phyloP scores from a whole-genome alignment of 23 tunicate genomes.

The Oikopleura albicans region DNA sequence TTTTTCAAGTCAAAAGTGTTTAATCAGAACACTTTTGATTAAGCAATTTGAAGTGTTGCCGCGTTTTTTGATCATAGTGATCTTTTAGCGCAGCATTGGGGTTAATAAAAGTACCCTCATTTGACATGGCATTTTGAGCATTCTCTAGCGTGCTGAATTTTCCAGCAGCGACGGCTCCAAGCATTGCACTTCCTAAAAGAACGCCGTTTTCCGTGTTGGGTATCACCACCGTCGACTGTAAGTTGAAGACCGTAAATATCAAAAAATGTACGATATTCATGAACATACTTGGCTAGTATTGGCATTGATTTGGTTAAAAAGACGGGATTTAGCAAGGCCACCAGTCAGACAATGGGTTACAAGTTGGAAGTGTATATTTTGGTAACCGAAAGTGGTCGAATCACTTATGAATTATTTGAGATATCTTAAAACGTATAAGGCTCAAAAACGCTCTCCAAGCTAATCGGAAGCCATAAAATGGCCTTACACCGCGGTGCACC shows the following conservation, averaged over 20 bases:
- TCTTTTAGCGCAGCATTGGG: background rate
- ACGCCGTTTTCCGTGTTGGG: slow-evolving; percentile 46
- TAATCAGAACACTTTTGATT: too few species aligned
- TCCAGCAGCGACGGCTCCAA: slow-evolving; percentile 45
- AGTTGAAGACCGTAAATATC: slow-evolving; percentile 20
- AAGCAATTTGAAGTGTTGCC: too few species aligned
- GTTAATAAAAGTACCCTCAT: background rate
- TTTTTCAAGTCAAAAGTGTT: too few species aligned
- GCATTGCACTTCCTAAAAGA: slow-evolving; percentile 45
- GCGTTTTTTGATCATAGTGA: background rate
- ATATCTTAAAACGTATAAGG: too few species aligned
- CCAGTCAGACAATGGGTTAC: slow-evolving; percentile 42
- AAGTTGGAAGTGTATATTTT: slow-evolving; percentile 20
- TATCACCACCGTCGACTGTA: slow-evolving; percentile 44
- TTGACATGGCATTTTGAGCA: background rate
- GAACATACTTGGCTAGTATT: slow-evolving; percentile 27
- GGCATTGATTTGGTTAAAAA: slow-evolving; percentile 51
- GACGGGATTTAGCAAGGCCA: slow-evolving; percentile 14
- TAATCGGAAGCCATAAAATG: too few species aligned
- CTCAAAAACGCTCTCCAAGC: too few species aligned
- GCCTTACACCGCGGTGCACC: too few species aligned
- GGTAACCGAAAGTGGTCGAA: too few species aligned
- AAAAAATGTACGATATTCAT: background rate
- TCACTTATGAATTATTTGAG: too few species aligned
- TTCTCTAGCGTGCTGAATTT: background rate